These are phyloP conservation scores for Epizoanthus illoricatus DNA, from an alignment of 92 coral and sea anemone genomes.

Conservation along the genomic window DNA sequence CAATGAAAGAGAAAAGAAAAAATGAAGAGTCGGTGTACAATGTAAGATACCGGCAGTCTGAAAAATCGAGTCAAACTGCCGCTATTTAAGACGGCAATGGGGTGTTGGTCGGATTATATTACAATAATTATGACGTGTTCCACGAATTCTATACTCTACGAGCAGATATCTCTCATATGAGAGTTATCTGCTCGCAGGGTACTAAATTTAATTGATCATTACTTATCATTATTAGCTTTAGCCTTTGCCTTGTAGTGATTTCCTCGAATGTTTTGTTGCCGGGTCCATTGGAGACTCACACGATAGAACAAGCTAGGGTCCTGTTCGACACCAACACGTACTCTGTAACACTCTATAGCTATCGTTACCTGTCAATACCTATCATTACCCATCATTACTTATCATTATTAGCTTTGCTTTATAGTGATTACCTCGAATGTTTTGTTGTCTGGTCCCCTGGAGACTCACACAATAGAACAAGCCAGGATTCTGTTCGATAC, in stretches of 20 bases:
- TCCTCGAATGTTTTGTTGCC: conserved; percentile 88
- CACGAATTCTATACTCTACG: too few species aligned
- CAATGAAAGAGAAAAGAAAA: too few species aligned
- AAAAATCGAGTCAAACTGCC: too few species aligned
- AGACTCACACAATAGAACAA: conserved; percentile 91
- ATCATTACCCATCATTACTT: neutral
- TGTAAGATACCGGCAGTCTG: too few species aligned
- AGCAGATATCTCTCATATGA: too few species aligned
- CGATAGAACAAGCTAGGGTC: conserved; percentile 84
- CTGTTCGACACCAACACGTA: conserved; percentile 90
- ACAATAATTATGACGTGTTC: too few species aligned
- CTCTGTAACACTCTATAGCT: conserved; percentile 55
- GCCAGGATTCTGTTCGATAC: conserved; percentile 86
- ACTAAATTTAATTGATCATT: neutral
- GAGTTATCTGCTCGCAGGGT: too few species aligned
- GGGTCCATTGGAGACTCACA: conserved; percentile 92
- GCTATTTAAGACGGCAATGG: too few species aligned
- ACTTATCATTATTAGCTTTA: neutral
- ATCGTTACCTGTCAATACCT: too few species aligned
- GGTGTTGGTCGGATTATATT: too few species aligned
- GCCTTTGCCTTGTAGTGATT: conserved; percentile 65
- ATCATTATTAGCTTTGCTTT: neutral
- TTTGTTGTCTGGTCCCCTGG: conserved; percentile 85
- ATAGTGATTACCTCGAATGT: conserved; percentile 91
- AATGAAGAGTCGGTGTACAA: too few species aligned